phyloP scores from a whole-genome alignment of 2,888 invertebrate species.

The Lypha dubia region DNA sequence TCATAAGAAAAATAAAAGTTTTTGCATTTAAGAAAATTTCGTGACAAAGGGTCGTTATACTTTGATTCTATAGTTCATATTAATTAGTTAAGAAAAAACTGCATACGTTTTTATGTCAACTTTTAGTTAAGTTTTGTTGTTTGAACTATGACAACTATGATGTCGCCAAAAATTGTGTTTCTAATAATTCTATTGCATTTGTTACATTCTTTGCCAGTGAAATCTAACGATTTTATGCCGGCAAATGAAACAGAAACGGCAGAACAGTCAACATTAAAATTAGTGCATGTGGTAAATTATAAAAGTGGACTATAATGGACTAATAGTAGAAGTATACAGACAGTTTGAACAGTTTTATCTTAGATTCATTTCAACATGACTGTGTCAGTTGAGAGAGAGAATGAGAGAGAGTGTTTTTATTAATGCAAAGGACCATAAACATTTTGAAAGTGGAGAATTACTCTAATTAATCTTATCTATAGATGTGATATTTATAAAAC shows the following conservation, averaged over 20 bases:
- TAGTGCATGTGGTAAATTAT: constrained; percentile 77
- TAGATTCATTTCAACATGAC: background rate
- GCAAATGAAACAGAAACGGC: background rate
- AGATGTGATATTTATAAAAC: background rate
- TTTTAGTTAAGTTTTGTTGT: constrained; percentile 45
- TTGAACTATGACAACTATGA: constrained; percentile 58
- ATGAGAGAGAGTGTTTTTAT: no score
- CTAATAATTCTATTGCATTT: constrained; percentile 24
- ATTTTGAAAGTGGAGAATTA: no score
- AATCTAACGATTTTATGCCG: background rate
- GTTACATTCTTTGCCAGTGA: constrained; percentile 14
- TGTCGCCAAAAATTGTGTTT: constrained; percentile 16
- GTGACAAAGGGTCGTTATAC: background rate
- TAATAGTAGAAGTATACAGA: no score
- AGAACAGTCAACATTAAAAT: constrained; percentile 73
- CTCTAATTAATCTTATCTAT: no score
- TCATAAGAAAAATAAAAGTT: no score
- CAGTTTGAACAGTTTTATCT: background rate
- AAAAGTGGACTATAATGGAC: no score
- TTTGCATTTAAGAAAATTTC: no score
- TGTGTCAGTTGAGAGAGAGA: background rate
- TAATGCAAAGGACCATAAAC: no score
- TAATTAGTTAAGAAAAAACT: background rate
- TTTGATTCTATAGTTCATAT: background rate
- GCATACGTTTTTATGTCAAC: background rate